Percentiles rank a stretch among this genome's conserved stretches.
Conservation (phyloP, 2,113 vertebrate species). For the Alligator mississippiensis region DNA sequence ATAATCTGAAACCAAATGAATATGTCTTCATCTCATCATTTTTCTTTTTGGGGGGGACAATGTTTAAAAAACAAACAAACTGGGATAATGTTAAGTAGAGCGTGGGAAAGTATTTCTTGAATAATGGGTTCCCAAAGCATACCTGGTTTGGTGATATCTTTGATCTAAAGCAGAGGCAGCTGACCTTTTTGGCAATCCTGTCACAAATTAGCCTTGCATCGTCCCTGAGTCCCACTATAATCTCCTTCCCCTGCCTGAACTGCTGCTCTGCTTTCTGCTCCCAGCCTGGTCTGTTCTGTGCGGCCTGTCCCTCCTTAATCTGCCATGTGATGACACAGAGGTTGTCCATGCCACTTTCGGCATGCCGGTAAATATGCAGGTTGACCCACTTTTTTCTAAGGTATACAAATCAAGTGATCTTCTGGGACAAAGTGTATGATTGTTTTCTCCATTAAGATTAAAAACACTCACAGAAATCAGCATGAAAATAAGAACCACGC, state of each 20-base stretch:
- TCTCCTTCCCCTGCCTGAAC: too few relatives aligned
- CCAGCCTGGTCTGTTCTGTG: too few relatives aligned
- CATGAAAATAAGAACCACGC: neutral
- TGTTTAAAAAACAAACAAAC: neutral
- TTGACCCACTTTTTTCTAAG: neutral
- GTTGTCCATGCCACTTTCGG: too few relatives aligned
- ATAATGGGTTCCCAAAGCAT: neutral
- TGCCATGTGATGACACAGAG: too few relatives aligned
- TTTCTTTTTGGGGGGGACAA: slow-evolving; percentile 27
- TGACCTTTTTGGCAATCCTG: too few relatives aligned
- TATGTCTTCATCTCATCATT: neutral
- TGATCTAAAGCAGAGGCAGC: too few relatives aligned
- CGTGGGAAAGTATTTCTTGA: slow-evolving; percentile 32
- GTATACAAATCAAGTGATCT: neutral
- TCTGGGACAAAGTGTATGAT: neutral
- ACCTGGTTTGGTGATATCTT: too few relatives aligned
- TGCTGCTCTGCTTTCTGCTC: too few relatives aligned
- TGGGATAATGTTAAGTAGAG: slow-evolving; percentile 28
- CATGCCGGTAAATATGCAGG: too few relatives aligned
- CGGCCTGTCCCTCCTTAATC: too few relatives aligned
- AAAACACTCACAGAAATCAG: neutral
- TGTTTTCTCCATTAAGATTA: neutral
- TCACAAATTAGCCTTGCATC: too few relatives aligned
- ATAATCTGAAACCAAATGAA: neutral
- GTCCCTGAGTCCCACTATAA: too few relatives aligned